Evolutionary conservation across 2,888 invertebrate species (phyloP), one percentile per base, ranked within the genome.

Genomic region (Drosophila testacea): DNA sequence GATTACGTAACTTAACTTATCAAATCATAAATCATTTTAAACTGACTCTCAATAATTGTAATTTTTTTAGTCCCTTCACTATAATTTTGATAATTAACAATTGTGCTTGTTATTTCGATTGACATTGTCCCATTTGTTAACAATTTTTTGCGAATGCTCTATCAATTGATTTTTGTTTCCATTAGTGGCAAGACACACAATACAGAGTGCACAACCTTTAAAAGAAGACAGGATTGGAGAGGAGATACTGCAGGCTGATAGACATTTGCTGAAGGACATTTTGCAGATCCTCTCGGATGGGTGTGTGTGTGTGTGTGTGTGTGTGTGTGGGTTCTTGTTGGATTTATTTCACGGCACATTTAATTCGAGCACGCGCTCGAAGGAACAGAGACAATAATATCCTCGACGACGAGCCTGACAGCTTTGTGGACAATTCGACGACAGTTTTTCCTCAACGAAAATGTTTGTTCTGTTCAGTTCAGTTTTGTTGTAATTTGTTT

Each of bases 271-370:
- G 39, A 56, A 69, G 64, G 61, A 61, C 60, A 68, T 75, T 70
- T 60, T 42, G 30, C 44, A 51, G 71, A 36, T n/a, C 9, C 54
- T 46, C 34, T n/a, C 13, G 10, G 28, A 38, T 51, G 28, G 10
- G 46, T 27, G 38, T 34, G 22, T 41, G n/a, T 44, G 36, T 16
- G n/a, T n/a, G n/a, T 52, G 36, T 60, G 30, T 38, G 13, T 56
- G 36, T 55, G 41, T 60, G 27, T 27, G 38, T 36, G 63, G 61
- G 70, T 61, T 61, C 60, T 52, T 52, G 62, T 72, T 75, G 84
- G 81, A 85, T 88, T 85, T 85, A 85, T 88, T 85, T 85, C 84
- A 85, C 88, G 88, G 83, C 81, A 88, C 84, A 85, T 85, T 85
- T 85, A 85, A 85, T 85, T 77, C 71, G 75, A 72, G 71, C 85